Evolutionary conservation across 2,888 invertebrate genomes (phyloP).

Genomic region (Cryptocheilus praepositus): DNA sequence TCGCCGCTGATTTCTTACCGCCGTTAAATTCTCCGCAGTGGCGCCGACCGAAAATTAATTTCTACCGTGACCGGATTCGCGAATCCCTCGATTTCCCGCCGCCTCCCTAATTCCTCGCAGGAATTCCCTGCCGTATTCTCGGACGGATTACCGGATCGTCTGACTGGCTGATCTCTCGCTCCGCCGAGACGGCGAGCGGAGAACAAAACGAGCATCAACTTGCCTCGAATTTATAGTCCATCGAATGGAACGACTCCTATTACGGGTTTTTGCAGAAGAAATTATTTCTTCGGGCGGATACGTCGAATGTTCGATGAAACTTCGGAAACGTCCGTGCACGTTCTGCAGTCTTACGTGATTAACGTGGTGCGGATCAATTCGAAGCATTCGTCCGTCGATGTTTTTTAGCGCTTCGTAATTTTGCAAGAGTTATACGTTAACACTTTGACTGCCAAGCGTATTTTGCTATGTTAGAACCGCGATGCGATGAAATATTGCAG

Average conservation of each 20-base stretch:
- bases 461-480: too few species aligned
- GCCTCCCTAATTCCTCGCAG: constrained; percentile 26
- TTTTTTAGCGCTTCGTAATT: too few species aligned
- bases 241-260: too few species aligned
- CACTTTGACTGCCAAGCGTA: too few species aligned
- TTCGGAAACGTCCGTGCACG: too few species aligned
- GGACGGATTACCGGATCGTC: constrained; percentile 29
- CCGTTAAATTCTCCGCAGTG: constrained; percentile 22
- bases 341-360: too few species aligned
- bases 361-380: too few species aligned
- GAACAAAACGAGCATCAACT: neutral
- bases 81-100: constrained; percentile 27
- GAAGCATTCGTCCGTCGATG: too few species aligned
- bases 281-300: too few species aligned
- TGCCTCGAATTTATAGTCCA: neutral
- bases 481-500: too few species aligned
- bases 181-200: neutral
- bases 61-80: constrained; percentile 45
- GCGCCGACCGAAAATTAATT: constrained; percentile 42
- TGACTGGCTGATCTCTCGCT: constrained; percentile 28
- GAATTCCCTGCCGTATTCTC: constrained; percentile 24
- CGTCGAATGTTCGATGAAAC: too few species aligned
- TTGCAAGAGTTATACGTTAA: too few species aligned
- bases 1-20: constrained; percentile 27
- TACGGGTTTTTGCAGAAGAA: neutral